phyloP scores from a whole-genome alignment of 2,113 vertebrate species.

The Ctenomys sociabilis region DNA sequence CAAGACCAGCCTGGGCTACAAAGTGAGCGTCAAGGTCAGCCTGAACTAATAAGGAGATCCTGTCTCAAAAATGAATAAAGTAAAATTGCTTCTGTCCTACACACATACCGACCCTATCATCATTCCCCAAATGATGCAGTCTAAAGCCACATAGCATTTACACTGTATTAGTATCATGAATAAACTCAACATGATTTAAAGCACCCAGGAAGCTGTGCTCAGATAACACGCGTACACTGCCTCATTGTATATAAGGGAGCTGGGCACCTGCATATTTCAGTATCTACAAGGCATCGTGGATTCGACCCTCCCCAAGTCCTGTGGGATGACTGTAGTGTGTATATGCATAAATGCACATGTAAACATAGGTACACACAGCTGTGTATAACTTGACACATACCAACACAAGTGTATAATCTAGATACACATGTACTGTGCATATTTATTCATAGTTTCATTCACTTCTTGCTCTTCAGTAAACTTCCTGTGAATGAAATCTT shows the following conservation, averaged over 20 bases:
- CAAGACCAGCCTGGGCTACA: no score
- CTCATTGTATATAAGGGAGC: not conserved
- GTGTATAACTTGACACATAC: not conserved
- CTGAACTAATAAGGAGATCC: no score
- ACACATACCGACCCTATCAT: not conserved
- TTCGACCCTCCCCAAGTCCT: no score
- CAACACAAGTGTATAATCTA: not conserved
- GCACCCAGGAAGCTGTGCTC: not conserved
- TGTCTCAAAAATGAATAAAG: not conserved
- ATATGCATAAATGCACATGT: no score
- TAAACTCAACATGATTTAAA: no score
- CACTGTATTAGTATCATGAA: not conserved
- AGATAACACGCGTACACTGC: not conserved
- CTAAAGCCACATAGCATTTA: not conserved
- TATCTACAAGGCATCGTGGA: not conserved
- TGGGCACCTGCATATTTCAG: not conserved
- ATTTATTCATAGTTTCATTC: not conserved
- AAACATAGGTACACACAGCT: not conserved
- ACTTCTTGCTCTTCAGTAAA: not conserved
- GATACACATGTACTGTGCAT: rapidly evolving
- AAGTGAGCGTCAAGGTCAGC: no score
- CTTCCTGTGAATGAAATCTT: not conserved
- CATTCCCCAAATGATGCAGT: not conserved
- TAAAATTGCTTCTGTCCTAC: not conserved
- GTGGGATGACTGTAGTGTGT: not conserved